phyloP scores from a whole-genome alignment of 2,113 vertebrate species.

The Silurus asotus region DNA sequence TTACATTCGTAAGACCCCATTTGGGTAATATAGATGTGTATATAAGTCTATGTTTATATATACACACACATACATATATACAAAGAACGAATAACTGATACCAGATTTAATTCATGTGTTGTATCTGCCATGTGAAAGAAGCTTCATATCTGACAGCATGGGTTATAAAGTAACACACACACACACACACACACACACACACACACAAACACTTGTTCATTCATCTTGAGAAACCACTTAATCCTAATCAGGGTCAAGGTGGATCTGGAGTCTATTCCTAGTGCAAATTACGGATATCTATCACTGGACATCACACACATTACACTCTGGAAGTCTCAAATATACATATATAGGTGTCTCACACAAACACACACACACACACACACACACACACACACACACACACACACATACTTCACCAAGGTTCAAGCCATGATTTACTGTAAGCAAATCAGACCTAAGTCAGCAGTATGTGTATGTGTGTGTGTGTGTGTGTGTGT shows the following conservation, averaged over 20 bases:
- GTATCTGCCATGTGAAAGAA: too few relatives aligned
- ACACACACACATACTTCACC: neutral
- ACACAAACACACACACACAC: neutral
- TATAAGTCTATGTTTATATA: too few relatives aligned
- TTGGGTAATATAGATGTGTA: too few relatives aligned
- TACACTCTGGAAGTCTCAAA: neutral
- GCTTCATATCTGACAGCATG: too few relatives aligned
- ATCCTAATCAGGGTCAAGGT: neutral
- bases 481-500: conserved; percentile 9
- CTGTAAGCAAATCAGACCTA: conserved; percentile 19
- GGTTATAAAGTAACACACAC: too few relatives aligned
- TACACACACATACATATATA: too few relatives aligned
- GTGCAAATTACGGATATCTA: neutral
- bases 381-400: neutral
- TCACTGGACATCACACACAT: neutral
- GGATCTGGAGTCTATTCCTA: neutral
- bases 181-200: too few relatives aligned
- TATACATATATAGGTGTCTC: neutral
- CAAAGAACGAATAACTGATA: too few relatives aligned
- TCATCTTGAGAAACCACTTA: neutral
- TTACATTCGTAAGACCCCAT: too few relatives aligned
- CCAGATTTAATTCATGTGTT: too few relatives aligned
- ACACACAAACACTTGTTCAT: neutral
- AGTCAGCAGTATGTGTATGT: conserved; percentile 22
- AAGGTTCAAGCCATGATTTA: neutral